Evolutionary conservation across 2,888 invertebrate species (phyloP).

Genomic region (Liodrosophila aerea): DNA sequence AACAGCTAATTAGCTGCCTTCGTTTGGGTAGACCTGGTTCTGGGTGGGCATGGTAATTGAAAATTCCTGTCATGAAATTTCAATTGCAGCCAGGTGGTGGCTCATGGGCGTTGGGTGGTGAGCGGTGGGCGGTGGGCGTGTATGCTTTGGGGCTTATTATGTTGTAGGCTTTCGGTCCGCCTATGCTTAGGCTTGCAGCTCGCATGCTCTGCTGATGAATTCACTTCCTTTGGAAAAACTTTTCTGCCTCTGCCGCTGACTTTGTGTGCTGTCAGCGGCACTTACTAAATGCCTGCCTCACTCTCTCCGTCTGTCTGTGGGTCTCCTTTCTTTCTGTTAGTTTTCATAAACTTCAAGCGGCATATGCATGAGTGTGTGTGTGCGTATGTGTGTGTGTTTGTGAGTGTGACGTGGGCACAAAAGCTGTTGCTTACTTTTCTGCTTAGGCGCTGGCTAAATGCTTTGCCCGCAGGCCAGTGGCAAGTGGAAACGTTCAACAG

Average conservation of each 20-base stretch:
- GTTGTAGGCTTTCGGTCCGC: not conserved
- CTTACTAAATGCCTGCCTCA: conserved; percentile 50
- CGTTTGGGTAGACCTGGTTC: conserved; percentile 12
- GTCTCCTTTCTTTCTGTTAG: conserved; percentile 41
- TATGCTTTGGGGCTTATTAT: conserved; percentile 14
- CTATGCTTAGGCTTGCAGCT: conserved; percentile 16
- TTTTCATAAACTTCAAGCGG: conserved; percentile 61
- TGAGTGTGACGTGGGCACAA: conserved; percentile 43
- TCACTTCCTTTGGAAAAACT: conserved; percentile 45
- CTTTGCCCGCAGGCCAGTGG: conserved; percentile 55
- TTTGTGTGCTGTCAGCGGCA: conserved; percentile 56
- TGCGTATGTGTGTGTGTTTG: conserved; percentile 12
- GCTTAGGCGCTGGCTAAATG: conserved; percentile 71
- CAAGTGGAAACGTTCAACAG: no score
- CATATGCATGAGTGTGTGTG: conserved; percentile 24
- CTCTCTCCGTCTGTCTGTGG: conserved; percentile 23
- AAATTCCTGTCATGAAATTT: conserved; percentile 65
- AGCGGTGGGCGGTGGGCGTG: conserved; percentile 3
- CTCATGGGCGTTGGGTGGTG: not conserved
- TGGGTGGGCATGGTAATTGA: conserved; percentile 51
- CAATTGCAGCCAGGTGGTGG: conserved; percentile 43
- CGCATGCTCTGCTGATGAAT: conserved; percentile 43
- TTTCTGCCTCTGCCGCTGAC: conserved; percentile 25
- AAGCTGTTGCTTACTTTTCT: conserved; percentile 74
- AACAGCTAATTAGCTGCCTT: conserved; percentile 28